phyloP scores from a whole-genome alignment of 2,113 vertebrate genomes.

The Circaetus cinerascens region DNA sequence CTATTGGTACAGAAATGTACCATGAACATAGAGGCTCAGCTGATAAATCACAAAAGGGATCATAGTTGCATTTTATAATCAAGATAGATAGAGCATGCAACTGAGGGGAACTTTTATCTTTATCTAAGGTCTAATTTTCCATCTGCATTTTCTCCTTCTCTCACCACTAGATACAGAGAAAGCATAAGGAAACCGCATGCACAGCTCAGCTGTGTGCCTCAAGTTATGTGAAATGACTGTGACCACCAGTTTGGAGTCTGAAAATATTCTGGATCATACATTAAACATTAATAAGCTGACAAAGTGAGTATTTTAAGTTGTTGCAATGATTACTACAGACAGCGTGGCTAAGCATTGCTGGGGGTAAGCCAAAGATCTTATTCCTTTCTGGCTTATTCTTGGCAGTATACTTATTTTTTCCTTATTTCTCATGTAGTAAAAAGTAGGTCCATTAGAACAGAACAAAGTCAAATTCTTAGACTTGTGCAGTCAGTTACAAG shows the following conservation, averaged over 20 bases:
- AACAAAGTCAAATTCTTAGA: background rate
- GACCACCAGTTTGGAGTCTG: background rate
- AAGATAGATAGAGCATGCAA: background rate
- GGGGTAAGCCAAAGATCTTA: background rate
- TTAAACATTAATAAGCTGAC: background rate
- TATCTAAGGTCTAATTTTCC: background rate
- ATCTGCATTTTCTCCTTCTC: background rate
- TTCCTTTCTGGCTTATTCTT: background rate
- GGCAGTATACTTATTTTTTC: background rate
- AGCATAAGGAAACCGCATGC: background rate
- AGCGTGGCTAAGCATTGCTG: background rate
- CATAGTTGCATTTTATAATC: background rate
- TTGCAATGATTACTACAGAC: background rate
- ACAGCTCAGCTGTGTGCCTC: background rate
- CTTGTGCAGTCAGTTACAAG: background rate
- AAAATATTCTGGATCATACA: background rate
- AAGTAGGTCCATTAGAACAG: background rate
- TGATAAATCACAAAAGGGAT: background rate
- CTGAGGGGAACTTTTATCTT: background rate
- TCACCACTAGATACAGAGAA: background rate
- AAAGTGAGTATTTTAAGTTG: background rate
- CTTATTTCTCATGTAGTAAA: background rate
- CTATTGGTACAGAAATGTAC: background rate
- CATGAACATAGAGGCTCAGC: background rate
- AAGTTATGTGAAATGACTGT: background rate